Evolutionary conservation across 2,113 vertebrate species (phyloP).

Genomic region (Polyodon spathula): DNA sequence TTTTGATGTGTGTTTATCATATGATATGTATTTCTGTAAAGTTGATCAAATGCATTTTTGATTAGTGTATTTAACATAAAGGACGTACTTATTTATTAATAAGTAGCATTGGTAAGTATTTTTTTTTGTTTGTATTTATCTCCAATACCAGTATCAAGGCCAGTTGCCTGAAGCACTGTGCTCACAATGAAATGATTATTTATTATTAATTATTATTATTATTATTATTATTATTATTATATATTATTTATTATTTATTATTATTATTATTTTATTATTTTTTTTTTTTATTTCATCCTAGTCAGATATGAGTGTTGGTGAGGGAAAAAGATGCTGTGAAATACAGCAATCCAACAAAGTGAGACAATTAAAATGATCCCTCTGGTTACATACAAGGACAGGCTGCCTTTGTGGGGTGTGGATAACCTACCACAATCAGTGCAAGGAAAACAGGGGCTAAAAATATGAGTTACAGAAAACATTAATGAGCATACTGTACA

Average conservation of each 20-base stretch:
- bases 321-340: background rate
- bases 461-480: background rate
- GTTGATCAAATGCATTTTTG: no score
- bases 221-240: background rate
- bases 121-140: no score
- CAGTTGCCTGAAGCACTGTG: background rate
- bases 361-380: constrained; percentile 24
- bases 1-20: no score
- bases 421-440: constrained; percentile 2
- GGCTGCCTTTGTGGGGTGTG: background rate
- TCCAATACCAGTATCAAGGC: no score
- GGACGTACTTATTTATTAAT: no score
- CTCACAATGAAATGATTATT: background rate
- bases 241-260: no score
- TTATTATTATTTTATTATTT: background rate
- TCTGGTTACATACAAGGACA: constrained; percentile 10
- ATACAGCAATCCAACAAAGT: constrained; percentile 8
- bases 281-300: constrained; percentile 7
- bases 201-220: no score
- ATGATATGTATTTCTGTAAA: no score
- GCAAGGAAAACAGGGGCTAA: background rate
- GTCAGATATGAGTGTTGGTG: background rate
- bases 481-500: no score
- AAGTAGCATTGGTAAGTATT: no score
- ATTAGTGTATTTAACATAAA: no score